Conservation (phyloP, 2,113 vertebrate genomes). For the Centropus bengalensis region DNA sequence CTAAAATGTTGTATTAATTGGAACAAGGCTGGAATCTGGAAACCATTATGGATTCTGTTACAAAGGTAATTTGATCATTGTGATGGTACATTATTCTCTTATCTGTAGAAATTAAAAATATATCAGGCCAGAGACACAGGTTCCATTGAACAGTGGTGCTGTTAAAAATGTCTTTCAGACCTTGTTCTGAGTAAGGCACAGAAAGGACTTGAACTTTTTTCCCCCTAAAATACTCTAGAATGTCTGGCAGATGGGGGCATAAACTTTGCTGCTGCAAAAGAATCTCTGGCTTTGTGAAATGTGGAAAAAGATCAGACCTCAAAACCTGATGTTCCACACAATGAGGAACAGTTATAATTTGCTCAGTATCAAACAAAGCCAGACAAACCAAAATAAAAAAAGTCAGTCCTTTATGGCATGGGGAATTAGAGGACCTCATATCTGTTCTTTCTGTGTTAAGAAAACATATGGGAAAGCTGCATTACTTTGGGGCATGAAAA, state of each 20-base stretch:
- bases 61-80: not conserved
- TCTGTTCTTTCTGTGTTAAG: not conserved
- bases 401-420: not conserved
- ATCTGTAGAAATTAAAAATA: not conserved
- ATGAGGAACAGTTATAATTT: not conserved
- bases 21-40: slow-evolving; percentile 3
- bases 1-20: not conserved
- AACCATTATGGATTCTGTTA: not conserved
- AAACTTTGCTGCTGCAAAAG: not conserved
- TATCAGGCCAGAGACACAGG: not conserved
- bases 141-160: not conserved
- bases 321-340: not conserved
- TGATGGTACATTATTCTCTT: not conserved
- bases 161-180: not conserved
- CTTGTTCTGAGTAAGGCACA: not conserved
- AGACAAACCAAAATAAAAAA: not conserved
- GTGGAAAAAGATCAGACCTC: not conserved
- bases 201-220: not conserved
- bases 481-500: not conserved
- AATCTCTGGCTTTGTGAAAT: not conserved
- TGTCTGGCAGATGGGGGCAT: not conserved
- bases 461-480: not conserved
- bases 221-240: not conserved
- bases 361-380: not conserved
- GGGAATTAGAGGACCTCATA: not conserved